A percentile compares a stretch with the other conserved stretches of the same genome.
Conservation (phyloP, 2,888 invertebrate genomes). For the Apomyelois bistriatella region DNA sequence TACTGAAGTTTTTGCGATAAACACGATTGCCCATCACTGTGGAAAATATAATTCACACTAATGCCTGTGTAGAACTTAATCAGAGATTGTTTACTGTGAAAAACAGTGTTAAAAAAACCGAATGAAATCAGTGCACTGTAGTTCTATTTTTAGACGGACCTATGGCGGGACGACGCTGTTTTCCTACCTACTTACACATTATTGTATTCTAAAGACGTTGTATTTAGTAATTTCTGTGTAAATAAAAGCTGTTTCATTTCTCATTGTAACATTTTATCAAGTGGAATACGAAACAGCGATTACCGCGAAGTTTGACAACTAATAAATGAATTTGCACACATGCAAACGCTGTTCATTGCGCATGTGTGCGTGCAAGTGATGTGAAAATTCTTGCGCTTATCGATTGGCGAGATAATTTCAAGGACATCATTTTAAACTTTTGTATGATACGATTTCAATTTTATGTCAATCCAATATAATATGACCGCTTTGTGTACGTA, state of each 20-base stretch:
- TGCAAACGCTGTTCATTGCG: conserved; percentile 33
- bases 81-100: conserved; percentile 36
- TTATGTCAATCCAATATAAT: conserved; percentile 28
- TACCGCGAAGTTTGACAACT: conserved; percentile 73
- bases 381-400: conserved; percentile 71
- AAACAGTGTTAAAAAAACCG: conserved; percentile 62
- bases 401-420: conserved; percentile 73
- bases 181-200: conserved; percentile 31
- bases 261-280: conserved; percentile 32
- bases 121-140: conserved; percentile 63
- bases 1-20: conserved; percentile 35
- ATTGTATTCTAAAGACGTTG: conserved; percentile 31
- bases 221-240: conserved; percentile 26
- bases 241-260: conserved; percentile 28
- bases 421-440: conserved; percentile 46
- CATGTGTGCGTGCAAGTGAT: conserved; percentile 69
- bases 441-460: conserved; percentile 18
- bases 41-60: conserved; percentile 39
- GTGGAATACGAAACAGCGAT: conserved; percentile 39
- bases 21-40: conserved; percentile 36
- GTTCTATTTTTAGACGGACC: conserved; percentile 69
- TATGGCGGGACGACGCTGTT: conserved; percentile 52
- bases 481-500: conserved; percentile 15
- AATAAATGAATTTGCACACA: conserved; percentile 46
- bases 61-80: conserved; percentile 32